These are phyloP conservation scores for Kryptopterus vitreolus DNA, from an alignment of 2,797 vertebrate species.

Conservation along the genomic window DNA sequence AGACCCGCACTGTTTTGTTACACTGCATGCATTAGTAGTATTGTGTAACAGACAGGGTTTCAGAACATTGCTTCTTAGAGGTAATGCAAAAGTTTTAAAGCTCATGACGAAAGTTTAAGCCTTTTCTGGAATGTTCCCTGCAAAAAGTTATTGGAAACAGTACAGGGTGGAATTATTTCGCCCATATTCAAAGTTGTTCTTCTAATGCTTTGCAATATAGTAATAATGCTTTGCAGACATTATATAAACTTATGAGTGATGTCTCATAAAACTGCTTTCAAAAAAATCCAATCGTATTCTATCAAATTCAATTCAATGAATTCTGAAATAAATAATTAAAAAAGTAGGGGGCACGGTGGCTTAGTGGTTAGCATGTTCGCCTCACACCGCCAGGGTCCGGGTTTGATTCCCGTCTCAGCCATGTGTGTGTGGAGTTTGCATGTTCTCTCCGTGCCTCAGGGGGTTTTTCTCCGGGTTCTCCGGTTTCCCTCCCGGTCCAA, in stretches of 20 bases:
- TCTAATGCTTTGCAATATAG: neutral
- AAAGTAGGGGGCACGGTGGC: no score
- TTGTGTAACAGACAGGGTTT: neutral
- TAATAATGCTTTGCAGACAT: neutral
- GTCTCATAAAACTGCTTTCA: constrained; percentile 14
- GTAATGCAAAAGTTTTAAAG: neutral
- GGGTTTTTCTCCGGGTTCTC: no score
- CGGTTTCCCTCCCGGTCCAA: no score
- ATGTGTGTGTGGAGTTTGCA: no score
- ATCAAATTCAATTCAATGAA: no score
- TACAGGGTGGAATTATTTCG: neutral
- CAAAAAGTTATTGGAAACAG: neutral
- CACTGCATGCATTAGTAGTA: neutral
- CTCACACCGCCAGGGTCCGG: no score
- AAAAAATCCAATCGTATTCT: no score
- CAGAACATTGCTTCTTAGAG: neutral
- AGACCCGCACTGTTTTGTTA: constrained; percentile 5
- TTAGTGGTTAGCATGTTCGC: no score
- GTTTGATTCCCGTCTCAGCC: no score
- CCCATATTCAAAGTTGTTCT: neutral
- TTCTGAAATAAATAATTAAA: neutral
- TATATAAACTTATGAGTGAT: neutral
- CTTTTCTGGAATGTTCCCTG: neutral
- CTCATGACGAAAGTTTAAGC: neutral
- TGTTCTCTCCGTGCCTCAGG: no score